A percentile compares a stretch with the other conserved stretches of the same genome.
phyloP scores from a whole-genome alignment of 2,888 invertebrate genomes.

The Chelonus formosanus region DNA sequence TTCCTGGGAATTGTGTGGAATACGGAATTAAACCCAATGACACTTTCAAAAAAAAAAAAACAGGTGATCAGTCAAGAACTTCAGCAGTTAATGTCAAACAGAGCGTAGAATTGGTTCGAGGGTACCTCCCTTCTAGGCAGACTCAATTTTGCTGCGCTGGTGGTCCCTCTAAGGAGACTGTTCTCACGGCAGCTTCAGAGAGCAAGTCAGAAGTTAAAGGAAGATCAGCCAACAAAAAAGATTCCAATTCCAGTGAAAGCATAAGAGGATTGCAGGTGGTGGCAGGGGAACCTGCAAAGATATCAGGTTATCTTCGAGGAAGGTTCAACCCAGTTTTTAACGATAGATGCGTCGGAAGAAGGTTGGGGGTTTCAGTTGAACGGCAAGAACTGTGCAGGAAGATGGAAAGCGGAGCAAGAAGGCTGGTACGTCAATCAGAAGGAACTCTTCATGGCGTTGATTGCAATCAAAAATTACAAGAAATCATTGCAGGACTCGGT shows the following conservation, averaged over 20 bases:
- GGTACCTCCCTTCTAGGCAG: conserved; percentile 37
- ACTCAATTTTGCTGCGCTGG: conserved; percentile 38
- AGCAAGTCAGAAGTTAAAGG: background rate
- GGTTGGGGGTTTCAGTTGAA: conserved; percentile 26
- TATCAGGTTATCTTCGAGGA: background rate
- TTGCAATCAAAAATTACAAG: conserved; percentile 18
- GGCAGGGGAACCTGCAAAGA: background rate
- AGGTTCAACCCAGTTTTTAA: background rate
- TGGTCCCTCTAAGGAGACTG: conserved; percentile 24
- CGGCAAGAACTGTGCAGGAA: conserved; percentile 7
- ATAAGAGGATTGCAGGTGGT: background rate
- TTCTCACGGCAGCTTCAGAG: conserved; percentile 21
- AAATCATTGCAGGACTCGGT: background rate
- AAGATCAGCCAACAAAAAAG: conserved; percentile 2
- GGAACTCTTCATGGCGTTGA: conserved; percentile 23
- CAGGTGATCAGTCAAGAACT: conserved; percentile 27
- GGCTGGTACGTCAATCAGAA: conserved; percentile 23
- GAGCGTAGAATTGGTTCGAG: conserved; percentile 28
- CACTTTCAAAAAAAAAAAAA: conserved; percentile 22
- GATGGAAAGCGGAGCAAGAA: conserved; percentile 10
- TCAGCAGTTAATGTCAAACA: background rate
- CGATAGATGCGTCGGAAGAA: conserved; percentile 13
- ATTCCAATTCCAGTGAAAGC: background rate
- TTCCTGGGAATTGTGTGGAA: conserved; percentile 39
- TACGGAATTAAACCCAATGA: conserved; percentile 22